phyloP scores from a whole-genome alignment of 2,113 vertebrate species.

The Uropsilus gracilis region DNA sequence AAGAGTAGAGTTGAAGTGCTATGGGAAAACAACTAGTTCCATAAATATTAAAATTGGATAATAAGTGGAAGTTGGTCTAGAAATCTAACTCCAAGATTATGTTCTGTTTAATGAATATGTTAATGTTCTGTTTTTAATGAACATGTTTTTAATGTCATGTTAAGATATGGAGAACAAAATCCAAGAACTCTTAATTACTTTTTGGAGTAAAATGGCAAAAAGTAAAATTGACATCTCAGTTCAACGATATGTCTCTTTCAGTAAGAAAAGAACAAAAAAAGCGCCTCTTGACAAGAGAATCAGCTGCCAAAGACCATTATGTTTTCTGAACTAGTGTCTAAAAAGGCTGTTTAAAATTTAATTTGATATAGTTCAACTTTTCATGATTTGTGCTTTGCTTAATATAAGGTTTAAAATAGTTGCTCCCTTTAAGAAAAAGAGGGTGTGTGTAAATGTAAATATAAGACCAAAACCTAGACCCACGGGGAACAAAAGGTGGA shows the following conservation, averaged over 20 bases:
- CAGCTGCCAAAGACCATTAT: neutral
- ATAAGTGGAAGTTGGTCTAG: neutral
- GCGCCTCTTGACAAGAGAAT: too few relatives aligned
- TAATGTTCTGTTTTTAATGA: conserved; percentile 29
- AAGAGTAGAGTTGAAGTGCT: neutral
- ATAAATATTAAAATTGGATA: neutral
- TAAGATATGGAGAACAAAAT: neutral
- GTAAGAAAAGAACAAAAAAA: neutral
- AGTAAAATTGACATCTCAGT: neutral
- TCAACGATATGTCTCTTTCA: neutral
- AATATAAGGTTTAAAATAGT: neutral
- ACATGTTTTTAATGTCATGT: neutral
- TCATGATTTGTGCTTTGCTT: neutral
- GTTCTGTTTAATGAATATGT: neutral
- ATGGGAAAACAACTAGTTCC: conserved; percentile 21
- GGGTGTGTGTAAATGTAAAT: neutral
- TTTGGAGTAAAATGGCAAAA: neutral
- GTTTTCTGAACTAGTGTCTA: neutral
- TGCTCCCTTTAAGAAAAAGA: neutral
- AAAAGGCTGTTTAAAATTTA: neutral
- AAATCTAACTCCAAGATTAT: neutral
- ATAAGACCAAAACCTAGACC: neutral
- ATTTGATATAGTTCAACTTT: neutral
- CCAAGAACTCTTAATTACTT: neutral
- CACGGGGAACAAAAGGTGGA: fast-evolving